These are phyloP conservation scores for Urocynchramus pylzowi DNA, from an alignment of 2,113 vertebrate species.

Conservation along the genomic window DNA sequence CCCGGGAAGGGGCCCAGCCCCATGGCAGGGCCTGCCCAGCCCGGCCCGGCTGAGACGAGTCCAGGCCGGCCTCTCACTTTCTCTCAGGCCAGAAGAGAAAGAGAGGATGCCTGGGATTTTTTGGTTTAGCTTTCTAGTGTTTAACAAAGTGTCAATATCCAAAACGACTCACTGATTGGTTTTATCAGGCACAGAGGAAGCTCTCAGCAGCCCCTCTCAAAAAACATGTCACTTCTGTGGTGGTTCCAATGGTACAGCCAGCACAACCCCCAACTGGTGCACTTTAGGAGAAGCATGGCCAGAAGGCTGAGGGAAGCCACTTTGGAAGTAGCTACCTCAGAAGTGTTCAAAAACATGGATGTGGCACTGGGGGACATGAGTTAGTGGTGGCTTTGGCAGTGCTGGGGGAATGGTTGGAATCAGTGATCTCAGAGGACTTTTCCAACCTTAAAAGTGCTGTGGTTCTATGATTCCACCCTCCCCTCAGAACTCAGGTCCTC, in stretches of 20 bases:
- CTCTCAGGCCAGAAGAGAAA: not conserved
- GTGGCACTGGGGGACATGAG: not conserved
- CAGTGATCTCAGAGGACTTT: not conserved
- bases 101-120: not conserved
- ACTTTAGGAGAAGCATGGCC: not conserved
- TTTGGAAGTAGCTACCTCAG: no score
- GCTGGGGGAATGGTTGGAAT: not conserved
- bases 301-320: not conserved
- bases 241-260: not conserved
- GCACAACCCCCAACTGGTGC: not conserved
- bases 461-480: not conserved
- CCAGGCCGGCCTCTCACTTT: no score
- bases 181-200: not conserved
- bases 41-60: no score
- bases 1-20: no score
- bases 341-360: not conserved
- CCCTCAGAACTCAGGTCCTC: not conserved
- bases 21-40: no score
- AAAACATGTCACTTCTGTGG: not conserved
- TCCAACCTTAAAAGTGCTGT: not conserved
- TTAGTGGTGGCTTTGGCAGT: not conserved
- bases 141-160: not conserved
- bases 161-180: not conserved
- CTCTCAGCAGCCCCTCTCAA: not conserved
- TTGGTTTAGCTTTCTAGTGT: not conserved